phyloP scores from a whole-genome alignment of 2,113 vertebrate species.

The Montifringilla adamsi region DNA sequence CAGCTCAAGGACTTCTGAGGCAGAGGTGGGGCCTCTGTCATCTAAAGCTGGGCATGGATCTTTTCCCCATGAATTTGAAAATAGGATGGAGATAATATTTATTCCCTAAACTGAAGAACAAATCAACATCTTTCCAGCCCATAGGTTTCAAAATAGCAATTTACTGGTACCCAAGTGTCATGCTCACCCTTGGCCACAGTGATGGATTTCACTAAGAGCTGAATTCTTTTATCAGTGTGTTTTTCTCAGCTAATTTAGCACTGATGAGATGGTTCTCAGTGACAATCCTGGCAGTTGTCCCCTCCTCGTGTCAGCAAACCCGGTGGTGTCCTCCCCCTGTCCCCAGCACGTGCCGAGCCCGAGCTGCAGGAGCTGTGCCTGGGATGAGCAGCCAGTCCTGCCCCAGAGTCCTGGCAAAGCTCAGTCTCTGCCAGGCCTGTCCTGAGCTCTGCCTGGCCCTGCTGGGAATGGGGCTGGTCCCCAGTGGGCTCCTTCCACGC shows the following conservation, averaged over 20 bases:
- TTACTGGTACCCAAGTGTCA: neutral
- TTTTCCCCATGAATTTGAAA: neutral
- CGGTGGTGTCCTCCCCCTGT: fast-evolving
- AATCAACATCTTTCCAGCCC: conserved; percentile 27
- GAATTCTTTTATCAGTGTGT: neutral
- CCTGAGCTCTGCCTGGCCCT: neutral
- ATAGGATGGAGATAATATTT: neutral
- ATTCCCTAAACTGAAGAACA: conserved; percentile 7
- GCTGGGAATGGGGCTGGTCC: neutral
- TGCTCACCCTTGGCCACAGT: neutral
- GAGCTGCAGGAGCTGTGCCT: neutral
- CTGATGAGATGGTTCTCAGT: neutral
- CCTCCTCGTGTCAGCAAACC: neutral
- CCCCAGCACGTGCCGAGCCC: fast-evolving
- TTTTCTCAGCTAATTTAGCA: conserved; percentile 29
- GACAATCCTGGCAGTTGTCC: neutral
- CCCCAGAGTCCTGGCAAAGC: neutral
- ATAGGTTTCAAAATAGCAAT: neutral
- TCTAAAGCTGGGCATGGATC: neutral
- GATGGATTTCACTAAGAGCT: conserved; percentile 7
- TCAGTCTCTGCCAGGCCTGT: neutral
- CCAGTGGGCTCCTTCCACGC: neutral
- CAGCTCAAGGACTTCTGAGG: neutral
- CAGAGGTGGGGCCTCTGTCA: neutral
- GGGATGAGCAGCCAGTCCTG: neutral